Evolutionary conservation across 2,888 invertebrate genomes (phyloP).

Genomic region (Callyntrura guangdongensis): DNA sequence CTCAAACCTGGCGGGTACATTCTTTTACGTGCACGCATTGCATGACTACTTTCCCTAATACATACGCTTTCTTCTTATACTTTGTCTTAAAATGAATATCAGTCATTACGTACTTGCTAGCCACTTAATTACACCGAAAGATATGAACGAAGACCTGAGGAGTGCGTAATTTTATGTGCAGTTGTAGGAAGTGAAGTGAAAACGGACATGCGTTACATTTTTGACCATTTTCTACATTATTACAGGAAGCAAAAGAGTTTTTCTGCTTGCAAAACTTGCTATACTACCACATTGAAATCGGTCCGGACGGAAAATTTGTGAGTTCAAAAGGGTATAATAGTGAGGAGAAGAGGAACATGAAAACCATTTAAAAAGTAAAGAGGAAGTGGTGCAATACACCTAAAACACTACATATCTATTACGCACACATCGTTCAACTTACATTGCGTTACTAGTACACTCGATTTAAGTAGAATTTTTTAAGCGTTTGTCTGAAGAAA

Average conservation of each 20-base stretch:
- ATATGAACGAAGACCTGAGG: neutral
- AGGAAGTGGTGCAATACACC: slow-evolving; percentile 17
- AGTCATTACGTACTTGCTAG: neutral
- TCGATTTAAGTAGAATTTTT: neutral
- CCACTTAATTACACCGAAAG: slow-evolving; percentile 30
- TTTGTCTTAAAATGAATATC: neutral
- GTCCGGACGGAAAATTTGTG: neutral
- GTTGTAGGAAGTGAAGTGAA: slow-evolving; percentile 1
- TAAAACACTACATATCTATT: slow-evolving; percentile 7
- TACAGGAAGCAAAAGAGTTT: neutral
- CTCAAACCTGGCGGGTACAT: too few species aligned
- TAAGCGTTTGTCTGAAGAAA: neutral
- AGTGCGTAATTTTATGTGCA: neutral
- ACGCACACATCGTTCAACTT: slow-evolving; percentile 20
- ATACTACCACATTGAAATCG: too few species aligned
- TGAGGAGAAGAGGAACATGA: neutral
- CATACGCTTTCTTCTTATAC: neutral
- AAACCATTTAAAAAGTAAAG: slow-evolving; percentile 14
- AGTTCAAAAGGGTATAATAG: neutral
- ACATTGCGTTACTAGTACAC: neutral
- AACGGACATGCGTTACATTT: neutral
- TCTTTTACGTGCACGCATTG: neutral
- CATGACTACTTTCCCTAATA: neutral
- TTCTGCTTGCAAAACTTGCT: slow-evolving; percentile 36
- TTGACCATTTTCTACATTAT: neutral